Evolutionary conservation across 2,113 vertebrate genomes (phyloP), one percentile per base, ranked within the genome.

Genomic region (Cheirogaleus medius): DNA sequence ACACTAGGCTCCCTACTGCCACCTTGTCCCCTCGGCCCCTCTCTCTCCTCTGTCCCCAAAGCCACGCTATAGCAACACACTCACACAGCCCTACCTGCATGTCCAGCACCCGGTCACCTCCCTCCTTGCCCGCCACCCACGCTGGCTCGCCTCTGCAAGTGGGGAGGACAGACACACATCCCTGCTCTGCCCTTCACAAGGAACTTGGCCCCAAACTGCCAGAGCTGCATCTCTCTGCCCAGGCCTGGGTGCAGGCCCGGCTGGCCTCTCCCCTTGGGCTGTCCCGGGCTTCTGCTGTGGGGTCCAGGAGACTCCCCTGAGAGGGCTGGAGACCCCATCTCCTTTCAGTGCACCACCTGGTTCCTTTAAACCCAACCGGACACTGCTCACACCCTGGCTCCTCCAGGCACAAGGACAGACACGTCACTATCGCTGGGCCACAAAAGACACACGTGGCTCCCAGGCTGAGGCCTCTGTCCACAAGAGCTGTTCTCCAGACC

Each of bases 401-500:
- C 60, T 64, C 49, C 15, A 1, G 32, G 69, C 76, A 85, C 58
- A 71, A 5, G n/a, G 9, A 60, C 44, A 82, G 39, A 73, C 34
- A 7, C 0, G 8, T 91, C 83, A 37, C 21, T 54, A 32, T 63
- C 64, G 21, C 86, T 18, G 21, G 69, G 10, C 83, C 92, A 91
- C 73, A 69, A 14, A 58, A 63, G 63, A 74, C 71, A 90, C n/a
- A 39, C 0, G 0, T 39, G 29, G 56, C 88, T 78, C 47, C 39
- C 18, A 74, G 74, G 86, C 87, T n/a, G 54, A 91, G 56, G 47
- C 69, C 93, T 92, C 88, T 54, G 77, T 74, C 71, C 47, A 17
- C 34, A 74, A 92, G 88, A 93, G 94, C 85, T 69, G 25, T 63
- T 96, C 95, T 97, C 81, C 42, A 92, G 84, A 66, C 54, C 80